Percentiles rank a stretch among this genome's conserved stretches.
phyloP scores from a whole-genome alignment of 2,113 vertebrate genomes.

The Dolichallabes microphthalmus region DNA sequence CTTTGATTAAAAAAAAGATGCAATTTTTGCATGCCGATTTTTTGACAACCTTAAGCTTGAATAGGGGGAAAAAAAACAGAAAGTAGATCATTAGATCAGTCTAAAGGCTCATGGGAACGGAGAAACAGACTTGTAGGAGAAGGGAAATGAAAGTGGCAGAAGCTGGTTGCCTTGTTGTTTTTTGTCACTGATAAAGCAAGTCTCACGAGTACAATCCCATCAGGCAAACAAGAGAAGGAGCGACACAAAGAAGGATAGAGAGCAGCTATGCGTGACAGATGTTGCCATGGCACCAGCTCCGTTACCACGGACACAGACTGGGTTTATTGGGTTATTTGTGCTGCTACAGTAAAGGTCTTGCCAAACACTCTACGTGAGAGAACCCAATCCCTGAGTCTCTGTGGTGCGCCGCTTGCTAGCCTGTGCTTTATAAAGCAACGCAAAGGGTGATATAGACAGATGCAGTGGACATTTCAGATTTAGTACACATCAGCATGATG shows the following conservation, averaged over 20 bases:
- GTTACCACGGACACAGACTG: slow-evolving; percentile 39
- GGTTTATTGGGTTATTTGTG: not conserved
- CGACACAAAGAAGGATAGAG: not conserved
- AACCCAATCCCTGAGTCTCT: not conserved
- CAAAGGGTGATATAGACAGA: not conserved
- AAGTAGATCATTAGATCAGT: not conserved
- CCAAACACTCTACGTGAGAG: not conserved
- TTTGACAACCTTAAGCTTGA: not conserved
- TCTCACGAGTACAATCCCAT: not conserved
- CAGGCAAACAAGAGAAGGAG: not conserved
- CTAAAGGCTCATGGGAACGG: not conserved
- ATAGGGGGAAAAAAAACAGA: not conserved
- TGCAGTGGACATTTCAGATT: not conserved
- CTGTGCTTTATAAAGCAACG: not conserved
- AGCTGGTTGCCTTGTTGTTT: not conserved
- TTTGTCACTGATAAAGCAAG: not conserved
- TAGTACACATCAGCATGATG: not conserved
- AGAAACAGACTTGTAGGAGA: not conserved
- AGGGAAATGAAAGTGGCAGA: slow-evolving; percentile 8
- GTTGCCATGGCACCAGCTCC: slow-evolving; percentile 36
- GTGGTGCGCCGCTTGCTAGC: not conserved
- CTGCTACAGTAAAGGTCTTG: too few species aligned
- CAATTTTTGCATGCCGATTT: not conserved
- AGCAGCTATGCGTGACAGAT: slow-evolving; percentile 5
- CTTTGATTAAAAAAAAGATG: not conserved